A percentile compares a stretch with the other conserved stretches of the same genome.
phyloP scores from a whole-genome alignment of 37 sponge, comb jelly and placozoan species.

The Agelas oroides region DNA sequence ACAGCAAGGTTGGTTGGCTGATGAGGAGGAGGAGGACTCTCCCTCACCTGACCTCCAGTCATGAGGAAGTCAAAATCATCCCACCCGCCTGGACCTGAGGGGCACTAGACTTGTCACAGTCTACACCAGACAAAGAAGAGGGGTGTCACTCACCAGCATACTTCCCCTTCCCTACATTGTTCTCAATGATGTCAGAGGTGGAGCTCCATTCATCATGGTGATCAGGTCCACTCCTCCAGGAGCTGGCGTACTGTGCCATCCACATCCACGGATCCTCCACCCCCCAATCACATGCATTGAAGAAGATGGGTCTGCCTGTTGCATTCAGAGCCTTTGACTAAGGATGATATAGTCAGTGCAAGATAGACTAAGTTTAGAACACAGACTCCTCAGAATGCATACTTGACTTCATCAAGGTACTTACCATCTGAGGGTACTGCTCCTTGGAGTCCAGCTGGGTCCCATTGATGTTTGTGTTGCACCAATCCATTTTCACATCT shows the following conservation, averaged over 20 bases:
- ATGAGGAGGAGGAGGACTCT: too few relatives aligned
- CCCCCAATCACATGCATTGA: conserved; percentile 91
- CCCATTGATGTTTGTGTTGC: conserved; percentile 82
- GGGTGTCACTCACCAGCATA: conserved; percentile 57
- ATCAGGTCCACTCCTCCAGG: conserved; percentile 89
- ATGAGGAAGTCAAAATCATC: conserved; percentile 94
- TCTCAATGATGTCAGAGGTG: conserved; percentile 79
- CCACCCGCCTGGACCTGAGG: conserved; percentile 86
- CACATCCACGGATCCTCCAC: conserved; percentile 85
- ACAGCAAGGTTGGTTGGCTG: neutral
- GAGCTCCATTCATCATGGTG: conserved; percentile 85
- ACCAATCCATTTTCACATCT: conserved; percentile 96
- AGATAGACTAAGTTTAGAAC: neutral
- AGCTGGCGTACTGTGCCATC: conserved; percentile 84
- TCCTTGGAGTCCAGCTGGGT: conserved; percentile 77
- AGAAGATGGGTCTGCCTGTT: conserved; percentile 82
- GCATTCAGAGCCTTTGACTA: conserved; percentile 80
- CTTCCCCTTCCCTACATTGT: conserved; percentile 64
- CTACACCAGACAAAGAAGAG: too few relatives aligned
- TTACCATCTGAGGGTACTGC: conserved; percentile 83
- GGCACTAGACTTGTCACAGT: too few relatives aligned
- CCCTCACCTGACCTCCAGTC: conserved; percentile 87
- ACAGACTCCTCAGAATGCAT: neutral
- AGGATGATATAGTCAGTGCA: conserved; percentile 5
- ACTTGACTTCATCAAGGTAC: neutral